phyloP scores from a whole-genome alignment of 1,140 invertebrate genomes.

The Zaprionus camerounensis region DNA sequence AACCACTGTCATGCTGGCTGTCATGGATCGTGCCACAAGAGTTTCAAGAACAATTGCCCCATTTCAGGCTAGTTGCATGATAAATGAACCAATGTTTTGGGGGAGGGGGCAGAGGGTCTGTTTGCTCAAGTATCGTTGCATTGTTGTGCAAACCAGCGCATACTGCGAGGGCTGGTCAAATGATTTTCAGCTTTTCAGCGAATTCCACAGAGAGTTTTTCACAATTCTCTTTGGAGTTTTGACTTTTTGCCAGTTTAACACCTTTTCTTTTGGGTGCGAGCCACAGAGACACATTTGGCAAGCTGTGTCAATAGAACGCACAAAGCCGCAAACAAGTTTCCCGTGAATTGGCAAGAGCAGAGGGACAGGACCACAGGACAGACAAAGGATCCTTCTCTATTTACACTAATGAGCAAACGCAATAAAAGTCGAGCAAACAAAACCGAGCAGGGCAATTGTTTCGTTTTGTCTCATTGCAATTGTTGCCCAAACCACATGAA shows the following conservation, averaged over 20 bases:
- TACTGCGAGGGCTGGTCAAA: conserved; percentile 38
- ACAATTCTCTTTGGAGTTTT: conserved; percentile 35
- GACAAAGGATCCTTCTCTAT: conserved; percentile 54
- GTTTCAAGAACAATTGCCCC: conserved; percentile 28
- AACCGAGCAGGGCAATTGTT: conserved; percentile 62
- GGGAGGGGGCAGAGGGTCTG: conserved; percentile 51
- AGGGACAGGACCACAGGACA: background rate
- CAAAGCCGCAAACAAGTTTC: conserved; percentile 73
- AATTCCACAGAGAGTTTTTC: conserved; percentile 26
- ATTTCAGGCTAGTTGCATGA: conserved; percentile 38
- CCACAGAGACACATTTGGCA: conserved; percentile 54
- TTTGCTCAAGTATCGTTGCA: conserved; percentile 61
- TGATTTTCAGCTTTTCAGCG: conserved; percentile 79
- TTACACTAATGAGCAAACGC: conserved; percentile 79
- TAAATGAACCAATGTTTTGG: conserved; percentile 56
- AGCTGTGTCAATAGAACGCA: conserved; percentile 70
- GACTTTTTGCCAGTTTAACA: conserved; percentile 84
- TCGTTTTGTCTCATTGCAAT: conserved; percentile 57
- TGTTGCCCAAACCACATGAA: conserved; percentile 71
- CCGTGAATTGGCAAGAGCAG: conserved; percentile 45
- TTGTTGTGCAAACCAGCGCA: conserved; percentile 39
- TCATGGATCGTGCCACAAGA: conserved; percentile 62
- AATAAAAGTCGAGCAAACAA: conserved; percentile 64
- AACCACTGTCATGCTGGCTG: conserved; percentile 1
- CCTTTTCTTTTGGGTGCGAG: conserved; percentile 52